Conservation (phyloP, 2,113 vertebrate species). For the Electrona antarctica region DNA sequence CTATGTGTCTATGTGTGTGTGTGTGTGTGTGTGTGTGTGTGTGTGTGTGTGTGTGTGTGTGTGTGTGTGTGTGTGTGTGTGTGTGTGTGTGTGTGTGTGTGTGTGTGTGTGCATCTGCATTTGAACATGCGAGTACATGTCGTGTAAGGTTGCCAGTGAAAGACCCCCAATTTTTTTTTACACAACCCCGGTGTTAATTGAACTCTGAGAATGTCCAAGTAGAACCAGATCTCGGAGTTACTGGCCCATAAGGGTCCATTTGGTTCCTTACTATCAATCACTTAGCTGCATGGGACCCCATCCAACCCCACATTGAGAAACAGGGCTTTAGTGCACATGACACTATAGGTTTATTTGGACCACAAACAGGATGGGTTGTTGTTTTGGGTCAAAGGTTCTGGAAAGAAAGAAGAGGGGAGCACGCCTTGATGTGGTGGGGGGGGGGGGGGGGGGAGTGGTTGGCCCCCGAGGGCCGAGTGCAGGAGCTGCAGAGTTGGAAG, state of each 20-base stretch:
- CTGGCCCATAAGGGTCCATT: too few relatives aligned
- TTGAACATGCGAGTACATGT: too few relatives aligned
- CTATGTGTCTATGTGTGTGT: neutral
- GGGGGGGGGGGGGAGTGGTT: slow-evolving; percentile 62
- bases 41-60: slow-evolving; percentile 1
- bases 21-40: slow-evolving; percentile 10
- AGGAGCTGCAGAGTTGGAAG: slow-evolving; percentile 73
- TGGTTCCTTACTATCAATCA: too few relatives aligned
- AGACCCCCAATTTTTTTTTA: too few relatives aligned
- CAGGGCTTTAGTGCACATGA: neutral
- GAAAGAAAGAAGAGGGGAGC: slow-evolving; percentile 27
- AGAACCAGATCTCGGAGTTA: too few relatives aligned
- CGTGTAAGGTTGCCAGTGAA: too few relatives aligned
- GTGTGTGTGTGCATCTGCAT: neutral
- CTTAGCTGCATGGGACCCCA: too few relatives aligned
- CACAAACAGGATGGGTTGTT: slow-evolving; percentile 41
- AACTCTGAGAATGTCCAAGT: too few relatives aligned
- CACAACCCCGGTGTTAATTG: too few relatives aligned
- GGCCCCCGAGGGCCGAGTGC: slow-evolving; percentile 57
- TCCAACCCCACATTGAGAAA: too few relatives aligned
- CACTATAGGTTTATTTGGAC: slow-evolving; percentile 46
- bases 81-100: neutral
- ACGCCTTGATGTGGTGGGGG: slow-evolving; percentile 67
- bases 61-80: slow-evolving; percentile 3
- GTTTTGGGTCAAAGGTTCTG: slow-evolving; percentile 63